Percentiles rank a stretch among this genome's conserved stretches.
These are phyloP conservation scores for Tineola bisselliella DNA, from an alignment of 2,888 invertebrate species.

Conservation along the genomic window DNA sequence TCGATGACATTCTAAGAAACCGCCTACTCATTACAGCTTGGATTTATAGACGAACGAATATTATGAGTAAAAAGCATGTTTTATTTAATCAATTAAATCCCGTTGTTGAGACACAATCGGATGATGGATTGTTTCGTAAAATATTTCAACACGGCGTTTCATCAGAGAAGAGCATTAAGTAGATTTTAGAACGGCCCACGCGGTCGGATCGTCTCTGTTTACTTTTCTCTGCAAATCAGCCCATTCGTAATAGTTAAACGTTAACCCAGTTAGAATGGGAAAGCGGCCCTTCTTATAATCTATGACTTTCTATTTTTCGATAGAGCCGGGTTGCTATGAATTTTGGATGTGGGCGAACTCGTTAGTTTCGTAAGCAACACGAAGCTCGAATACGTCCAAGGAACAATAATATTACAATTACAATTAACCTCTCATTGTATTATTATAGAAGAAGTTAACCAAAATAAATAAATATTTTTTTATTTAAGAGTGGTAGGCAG, in stretches of 20 bases:
- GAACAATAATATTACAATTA: neutral
- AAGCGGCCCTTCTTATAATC: slow-evolving; percentile 50
- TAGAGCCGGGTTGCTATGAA: neutral
- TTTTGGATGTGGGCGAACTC: slow-evolving; percentile 48
- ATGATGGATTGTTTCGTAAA: neutral
- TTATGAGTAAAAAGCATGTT: too few species aligned
- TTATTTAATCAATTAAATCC: neutral
- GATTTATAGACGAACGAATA: neutral
- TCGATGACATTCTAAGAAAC: too few species aligned
- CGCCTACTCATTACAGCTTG: neutral
- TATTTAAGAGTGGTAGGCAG: too few species aligned
- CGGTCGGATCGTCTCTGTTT: slow-evolving; percentile 21
- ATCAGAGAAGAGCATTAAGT: neutral
- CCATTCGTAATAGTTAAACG: slow-evolving; percentile 19
- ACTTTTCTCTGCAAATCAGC: slow-evolving; percentile 16
- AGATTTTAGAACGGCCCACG: neutral
- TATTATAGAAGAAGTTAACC: too few species aligned
- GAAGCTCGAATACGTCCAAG: neutral
- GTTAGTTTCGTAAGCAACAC: slow-evolving; percentile 29
- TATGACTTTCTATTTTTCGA: slow-evolving; percentile 62
- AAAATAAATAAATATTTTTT: too few species aligned
- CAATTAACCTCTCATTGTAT: neutral
- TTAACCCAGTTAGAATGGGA: slow-evolving; percentile 49
- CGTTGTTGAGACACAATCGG: neutral
- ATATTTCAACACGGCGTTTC: neutral